phyloP scores from a whole-genome alignment of 2,113 vertebrate species.

The Herpetotheres cachinnans region DNA sequence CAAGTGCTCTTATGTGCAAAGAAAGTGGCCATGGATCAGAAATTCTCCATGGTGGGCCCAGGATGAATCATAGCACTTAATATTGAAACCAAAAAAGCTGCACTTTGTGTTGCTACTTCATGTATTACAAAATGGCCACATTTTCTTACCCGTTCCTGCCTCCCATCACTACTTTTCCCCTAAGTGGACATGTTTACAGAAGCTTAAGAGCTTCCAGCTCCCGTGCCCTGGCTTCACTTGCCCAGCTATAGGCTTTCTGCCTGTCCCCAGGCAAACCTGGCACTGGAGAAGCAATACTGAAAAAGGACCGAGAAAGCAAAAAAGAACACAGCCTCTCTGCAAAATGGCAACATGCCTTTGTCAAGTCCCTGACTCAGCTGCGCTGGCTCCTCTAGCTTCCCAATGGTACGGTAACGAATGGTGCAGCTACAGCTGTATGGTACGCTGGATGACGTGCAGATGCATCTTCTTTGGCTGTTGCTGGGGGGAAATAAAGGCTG shows the following conservation, averaged over 20 bases:
- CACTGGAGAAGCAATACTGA: fast-evolving
- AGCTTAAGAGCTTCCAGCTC: not conserved
- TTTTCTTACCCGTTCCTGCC: not conserved
- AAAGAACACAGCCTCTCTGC: not conserved
- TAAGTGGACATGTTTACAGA: not conserved
- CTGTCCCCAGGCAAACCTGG: not conserved
- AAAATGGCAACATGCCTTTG: not conserved
- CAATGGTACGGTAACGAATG: not conserved
- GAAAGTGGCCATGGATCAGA: not conserved
- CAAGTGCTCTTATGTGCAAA: not conserved
- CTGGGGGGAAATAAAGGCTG: not conserved
- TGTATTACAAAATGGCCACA: not conserved
- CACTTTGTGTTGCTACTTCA: not conserved
- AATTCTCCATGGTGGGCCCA: not conserved
- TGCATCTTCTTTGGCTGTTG: not conserved
- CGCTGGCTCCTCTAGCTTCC: not conserved
- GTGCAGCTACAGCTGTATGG: not conserved
- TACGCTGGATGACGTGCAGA: not conserved
- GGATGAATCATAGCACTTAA: not conserved
- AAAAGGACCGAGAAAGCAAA: not conserved
- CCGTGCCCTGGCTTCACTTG: not conserved
- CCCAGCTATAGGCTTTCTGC: not conserved
- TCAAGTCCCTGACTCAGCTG: not conserved
- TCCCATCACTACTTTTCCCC: not conserved
- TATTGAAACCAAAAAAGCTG: not conserved